These are phyloP conservation scores for Sialia sialis DNA, from an alignment of 2,113 vertebrate species.

Conservation along the genomic window DNA sequence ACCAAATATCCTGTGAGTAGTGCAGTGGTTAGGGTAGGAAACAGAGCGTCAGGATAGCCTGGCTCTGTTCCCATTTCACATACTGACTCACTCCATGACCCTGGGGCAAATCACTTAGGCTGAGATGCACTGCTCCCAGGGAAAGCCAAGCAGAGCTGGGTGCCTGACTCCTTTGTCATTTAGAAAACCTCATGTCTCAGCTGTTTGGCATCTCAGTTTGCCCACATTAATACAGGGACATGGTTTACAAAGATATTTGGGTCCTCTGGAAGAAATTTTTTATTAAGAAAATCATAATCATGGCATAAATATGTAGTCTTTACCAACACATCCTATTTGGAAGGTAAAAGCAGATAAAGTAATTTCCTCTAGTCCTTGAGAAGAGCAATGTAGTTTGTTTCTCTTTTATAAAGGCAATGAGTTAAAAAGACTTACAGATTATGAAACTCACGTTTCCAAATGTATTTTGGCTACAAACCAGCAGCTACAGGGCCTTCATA, in stretches of 20 bases:
- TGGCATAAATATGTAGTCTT: not conserved
- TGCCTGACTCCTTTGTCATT: not conserved
- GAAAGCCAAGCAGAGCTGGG: not conserved
- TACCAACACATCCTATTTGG: not conserved
- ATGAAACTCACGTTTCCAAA: not conserved
- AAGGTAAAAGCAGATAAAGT: not conserved
- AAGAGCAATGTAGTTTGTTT: not conserved
- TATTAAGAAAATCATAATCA: not conserved
- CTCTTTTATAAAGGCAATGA: not conserved
- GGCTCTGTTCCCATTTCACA: conserved; percentile 39
- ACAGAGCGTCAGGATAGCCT: conserved; percentile 20
- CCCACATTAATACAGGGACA: not conserved
- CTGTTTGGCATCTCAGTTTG: not conserved
- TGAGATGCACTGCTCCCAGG: not conserved
- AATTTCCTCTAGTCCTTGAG: not conserved
- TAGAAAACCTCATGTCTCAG: not conserved
- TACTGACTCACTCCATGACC: conserved; percentile 43
- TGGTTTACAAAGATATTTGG: not conserved
- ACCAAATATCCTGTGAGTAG: conserved; percentile 63
- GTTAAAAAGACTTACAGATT: not conserved
- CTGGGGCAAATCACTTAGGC: conserved; percentile 13
- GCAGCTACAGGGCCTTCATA: not conserved
- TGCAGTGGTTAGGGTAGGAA: conserved; percentile 47
- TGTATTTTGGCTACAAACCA: not conserved
- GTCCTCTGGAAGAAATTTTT: not conserved